Evolutionary conservation across 2,797 vertebrate genomes (phyloP).

Genomic region (Apogon hyalosoma): DNA sequence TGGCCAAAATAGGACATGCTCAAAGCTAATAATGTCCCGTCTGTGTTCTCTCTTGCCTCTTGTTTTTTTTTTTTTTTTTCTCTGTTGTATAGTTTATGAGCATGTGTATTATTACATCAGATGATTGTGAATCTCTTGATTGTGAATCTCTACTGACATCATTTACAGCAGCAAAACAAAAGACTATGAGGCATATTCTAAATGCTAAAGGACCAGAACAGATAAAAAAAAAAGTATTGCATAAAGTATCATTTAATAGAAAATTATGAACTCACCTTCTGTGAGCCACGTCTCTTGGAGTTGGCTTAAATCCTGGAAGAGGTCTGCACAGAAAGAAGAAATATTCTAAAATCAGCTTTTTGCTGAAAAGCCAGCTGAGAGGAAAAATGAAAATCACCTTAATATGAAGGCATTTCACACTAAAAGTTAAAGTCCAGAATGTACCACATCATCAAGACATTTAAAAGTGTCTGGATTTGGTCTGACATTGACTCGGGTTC

Average conservation of each 20-base stretch:
- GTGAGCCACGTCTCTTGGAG: slow-evolving; percentile 98
- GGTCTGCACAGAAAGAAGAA: slow-evolving; percentile 84
- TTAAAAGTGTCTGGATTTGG: slow-evolving; percentile 5
- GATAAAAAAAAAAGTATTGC: not conserved
- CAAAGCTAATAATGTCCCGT: slow-evolving; percentile 73
- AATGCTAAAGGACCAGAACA: no score
- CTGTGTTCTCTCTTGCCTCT: slow-evolving; percentile 52
- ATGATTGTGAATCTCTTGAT: slow-evolving; percentile 19
- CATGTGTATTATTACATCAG: slow-evolving; percentile 65
- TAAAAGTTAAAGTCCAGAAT: not conserved
- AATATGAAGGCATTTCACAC: not conserved
- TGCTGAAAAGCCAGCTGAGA: not conserved
- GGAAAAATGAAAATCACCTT: not conserved
- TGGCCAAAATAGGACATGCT: slow-evolving; percentile 78
- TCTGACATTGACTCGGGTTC: slow-evolving; percentile 10
- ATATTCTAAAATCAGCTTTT: not conserved
- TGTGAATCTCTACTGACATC: slow-evolving; percentile 4
- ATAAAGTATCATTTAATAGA: slow-evolving; percentile 17
- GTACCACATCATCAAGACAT: not conserved
- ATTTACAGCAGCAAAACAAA: slow-evolving; percentile 16
- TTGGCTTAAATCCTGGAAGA: slow-evolving; percentile 97
- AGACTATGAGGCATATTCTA: no score
- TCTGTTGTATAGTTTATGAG: slow-evolving; percentile 41
- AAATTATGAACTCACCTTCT: slow-evolving; percentile 88
- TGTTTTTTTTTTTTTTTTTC: slow-evolving; percentile 13